These are phyloP conservation scores for Xiphophorus couchianus DNA, from an alignment of 2,113 vertebrate genomes.

Conservation along the genomic window DNA sequence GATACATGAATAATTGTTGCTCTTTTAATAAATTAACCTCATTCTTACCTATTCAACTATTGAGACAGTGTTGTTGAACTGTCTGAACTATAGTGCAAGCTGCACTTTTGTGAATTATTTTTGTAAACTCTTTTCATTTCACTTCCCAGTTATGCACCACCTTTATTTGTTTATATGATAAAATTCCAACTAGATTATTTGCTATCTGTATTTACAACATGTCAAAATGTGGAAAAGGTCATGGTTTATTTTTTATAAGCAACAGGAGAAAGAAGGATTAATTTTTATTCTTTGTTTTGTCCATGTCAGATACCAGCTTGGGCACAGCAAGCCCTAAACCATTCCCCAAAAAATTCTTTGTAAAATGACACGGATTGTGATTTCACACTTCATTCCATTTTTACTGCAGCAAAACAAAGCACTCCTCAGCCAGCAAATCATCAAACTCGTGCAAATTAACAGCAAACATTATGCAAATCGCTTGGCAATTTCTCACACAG, in stretches of 20 bases:
- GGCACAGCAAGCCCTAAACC: conserved; percentile 15
- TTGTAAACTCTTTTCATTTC: neutral
- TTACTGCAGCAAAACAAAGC: conserved; percentile 49
- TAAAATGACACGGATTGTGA: conserved; percentile 39
- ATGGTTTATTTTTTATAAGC: too few species aligned
- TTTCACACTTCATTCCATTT: conserved; percentile 49
- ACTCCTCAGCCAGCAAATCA: conserved; percentile 39
- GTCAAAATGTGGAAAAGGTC: neutral
- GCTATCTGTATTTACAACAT: neutral
- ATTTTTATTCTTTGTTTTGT: neutral
- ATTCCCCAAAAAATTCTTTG: conserved; percentile 28
- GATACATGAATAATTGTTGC: neutral
- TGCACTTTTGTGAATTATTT: neutral
- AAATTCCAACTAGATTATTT: neutral
- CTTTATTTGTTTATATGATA: neutral
- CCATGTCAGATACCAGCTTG: neutral
- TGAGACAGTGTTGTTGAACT: neutral
- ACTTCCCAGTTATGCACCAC: neutral
- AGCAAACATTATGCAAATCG: conserved; percentile 59
- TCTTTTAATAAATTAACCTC: neutral
- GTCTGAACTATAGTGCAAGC: neutral
- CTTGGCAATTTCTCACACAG: conserved; percentile 58
- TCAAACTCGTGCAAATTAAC: conserved; percentile 52
- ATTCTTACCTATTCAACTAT: too few species aligned
- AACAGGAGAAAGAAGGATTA: too few species aligned